Conservation (phyloP, 2,797 vertebrate species). For the Sarcophilus harrisii region DNA sequence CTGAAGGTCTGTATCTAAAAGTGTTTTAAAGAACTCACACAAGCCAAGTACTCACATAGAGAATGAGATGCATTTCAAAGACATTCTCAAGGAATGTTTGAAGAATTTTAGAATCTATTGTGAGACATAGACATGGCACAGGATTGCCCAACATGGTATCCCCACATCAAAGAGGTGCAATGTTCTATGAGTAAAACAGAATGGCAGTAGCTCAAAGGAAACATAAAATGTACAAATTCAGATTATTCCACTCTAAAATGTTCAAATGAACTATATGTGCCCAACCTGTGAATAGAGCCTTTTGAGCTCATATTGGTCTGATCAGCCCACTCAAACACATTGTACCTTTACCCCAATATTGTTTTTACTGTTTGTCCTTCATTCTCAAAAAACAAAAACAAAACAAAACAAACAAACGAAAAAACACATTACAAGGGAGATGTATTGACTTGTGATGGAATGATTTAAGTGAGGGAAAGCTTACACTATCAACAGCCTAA, state of each 20-base stretch:
- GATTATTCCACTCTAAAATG: not conserved
- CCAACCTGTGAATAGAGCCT: not conserved
- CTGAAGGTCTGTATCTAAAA: not conserved
- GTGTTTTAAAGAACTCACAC: not conserved
- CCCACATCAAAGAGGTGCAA: not conserved
- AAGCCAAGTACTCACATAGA: not conserved
- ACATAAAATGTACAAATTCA: not conserved
- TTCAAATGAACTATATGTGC: not conserved
- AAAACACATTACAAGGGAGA: not conserved
- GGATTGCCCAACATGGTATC: not conserved
- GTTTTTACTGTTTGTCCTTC: not conserved
- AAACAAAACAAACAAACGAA: not conserved
- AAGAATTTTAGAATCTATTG: not conserved
- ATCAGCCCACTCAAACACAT: not conserved
- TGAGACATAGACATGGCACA: not conserved
- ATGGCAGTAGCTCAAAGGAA: not conserved
- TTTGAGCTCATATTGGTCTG: not conserved
- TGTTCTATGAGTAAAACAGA: not conserved
- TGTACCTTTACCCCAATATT: not conserved
- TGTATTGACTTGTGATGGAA: not conserved
- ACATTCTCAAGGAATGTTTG: not conserved
- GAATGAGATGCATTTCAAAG: not conserved
- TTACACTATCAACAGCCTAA: not conserved
- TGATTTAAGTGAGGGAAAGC: not conserved
- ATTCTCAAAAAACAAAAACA: not conserved